Evolutionary conservation across 2,888 invertebrate species (phyloP).

Genomic region (Pachliopta kotzebuea): DNA sequence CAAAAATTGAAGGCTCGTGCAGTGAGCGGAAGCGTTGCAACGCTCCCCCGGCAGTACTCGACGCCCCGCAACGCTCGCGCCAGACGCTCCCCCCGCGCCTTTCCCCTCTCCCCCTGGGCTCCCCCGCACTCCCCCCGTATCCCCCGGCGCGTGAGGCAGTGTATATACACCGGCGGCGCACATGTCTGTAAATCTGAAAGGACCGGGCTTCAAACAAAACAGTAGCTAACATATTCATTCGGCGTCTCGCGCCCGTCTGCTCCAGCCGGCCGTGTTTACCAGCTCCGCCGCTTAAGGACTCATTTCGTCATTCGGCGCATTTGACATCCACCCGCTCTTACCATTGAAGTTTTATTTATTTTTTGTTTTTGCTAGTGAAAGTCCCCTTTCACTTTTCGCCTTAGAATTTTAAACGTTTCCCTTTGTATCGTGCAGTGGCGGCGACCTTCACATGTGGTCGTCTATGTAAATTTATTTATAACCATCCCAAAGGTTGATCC

Average conservation of each 20-base stretch:
- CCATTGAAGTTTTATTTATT: not conserved
- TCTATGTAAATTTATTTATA: too few relatives aligned
- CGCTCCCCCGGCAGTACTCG: constrained; percentile 48
- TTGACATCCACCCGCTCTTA: constrained; percentile 1
- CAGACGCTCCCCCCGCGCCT: constrained; percentile 44
- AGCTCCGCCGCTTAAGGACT: constrained; percentile 11
- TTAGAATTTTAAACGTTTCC: not conserved
- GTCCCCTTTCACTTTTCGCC: constrained; percentile 4
- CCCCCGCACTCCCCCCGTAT: too few relatives aligned
- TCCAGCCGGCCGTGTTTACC: not conserved
- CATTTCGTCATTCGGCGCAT: constrained; percentile 11
- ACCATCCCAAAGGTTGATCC: too few relatives aligned
- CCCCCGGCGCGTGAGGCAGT: not conserved
- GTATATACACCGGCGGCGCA: constrained; percentile 30
- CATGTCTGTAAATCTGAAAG: constrained; percentile 50
- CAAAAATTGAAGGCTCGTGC: too few relatives aligned
- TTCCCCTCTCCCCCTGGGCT: too few relatives aligned
- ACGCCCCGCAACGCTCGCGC: constrained; percentile 51
- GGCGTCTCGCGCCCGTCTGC: constrained; percentile 27
- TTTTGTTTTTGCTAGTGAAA: constrained; percentile 1
- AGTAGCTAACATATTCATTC: constrained; percentile 39
- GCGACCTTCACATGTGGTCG: too few relatives aligned
- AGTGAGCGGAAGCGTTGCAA: constrained; percentile 36
- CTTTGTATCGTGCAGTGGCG: too few relatives aligned
- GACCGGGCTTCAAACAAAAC: constrained; percentile 35